Evolutionary conservation across 2,888 invertebrate genomes (phyloP).

Genomic region (Eurois occulta): DNA sequence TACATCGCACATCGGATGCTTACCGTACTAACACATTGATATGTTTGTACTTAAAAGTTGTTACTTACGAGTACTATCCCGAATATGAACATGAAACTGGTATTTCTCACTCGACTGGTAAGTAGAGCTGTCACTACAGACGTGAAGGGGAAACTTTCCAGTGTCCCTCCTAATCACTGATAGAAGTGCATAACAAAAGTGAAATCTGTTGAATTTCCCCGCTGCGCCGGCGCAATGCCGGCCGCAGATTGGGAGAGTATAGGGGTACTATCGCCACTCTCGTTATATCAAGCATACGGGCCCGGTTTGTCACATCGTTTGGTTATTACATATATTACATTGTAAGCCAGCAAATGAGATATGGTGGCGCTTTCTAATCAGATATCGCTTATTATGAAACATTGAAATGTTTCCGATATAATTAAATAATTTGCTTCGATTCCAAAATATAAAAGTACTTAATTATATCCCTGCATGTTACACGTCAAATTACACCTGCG

Average conservation of each 20-base stretch:
- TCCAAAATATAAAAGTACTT: slow-evolving; percentile 36
- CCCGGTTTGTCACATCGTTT: slow-evolving; percentile 67
- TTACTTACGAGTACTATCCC: slow-evolving; percentile 14
- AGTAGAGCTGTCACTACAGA: slow-evolving; percentile 39
- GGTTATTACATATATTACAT: slow-evolving; percentile 73
- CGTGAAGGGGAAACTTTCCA: slow-evolving; percentile 57
- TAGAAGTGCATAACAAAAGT: slow-evolving; percentile 80
- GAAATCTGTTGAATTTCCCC: slow-evolving; percentile 81
- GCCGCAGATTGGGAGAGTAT: slow-evolving; percentile 73
- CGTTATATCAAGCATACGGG: slow-evolving; percentile 80
- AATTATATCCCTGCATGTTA: slow-evolving; percentile 60
- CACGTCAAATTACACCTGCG: slow-evolving; percentile 66
- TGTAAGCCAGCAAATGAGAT: slow-evolving; percentile 66
- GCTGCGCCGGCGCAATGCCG: slow-evolving; percentile 54
- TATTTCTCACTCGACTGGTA: slow-evolving; percentile 38
- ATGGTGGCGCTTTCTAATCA: slow-evolving; percentile 75
- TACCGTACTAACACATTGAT: not conserved
- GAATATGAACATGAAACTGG: slow-evolving; percentile 41
- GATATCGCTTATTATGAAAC: slow-evolving; percentile 64
- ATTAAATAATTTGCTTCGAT: slow-evolving; percentile 55
- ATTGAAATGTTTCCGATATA: slow-evolving; percentile 39
- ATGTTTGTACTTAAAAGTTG: not conserved
- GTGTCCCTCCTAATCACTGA: slow-evolving; percentile 55
- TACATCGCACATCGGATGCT: not conserved
- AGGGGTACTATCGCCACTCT: slow-evolving; percentile 82